Base-by-base conservation (phyloP, 1,140 invertebrate genomes). In the Euura lappo region DNA sequence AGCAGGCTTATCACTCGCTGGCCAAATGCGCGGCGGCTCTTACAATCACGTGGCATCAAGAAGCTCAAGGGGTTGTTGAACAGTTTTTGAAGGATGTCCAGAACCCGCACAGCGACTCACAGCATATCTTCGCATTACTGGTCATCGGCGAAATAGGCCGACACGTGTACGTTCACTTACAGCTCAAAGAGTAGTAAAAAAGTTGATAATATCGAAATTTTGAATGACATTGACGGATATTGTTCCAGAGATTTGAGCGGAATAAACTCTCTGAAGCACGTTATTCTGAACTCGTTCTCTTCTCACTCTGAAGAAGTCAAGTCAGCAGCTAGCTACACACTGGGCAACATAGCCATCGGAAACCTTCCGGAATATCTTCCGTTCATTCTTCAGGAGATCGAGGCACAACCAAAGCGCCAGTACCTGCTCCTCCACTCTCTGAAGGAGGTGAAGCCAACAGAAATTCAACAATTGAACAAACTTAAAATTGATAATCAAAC, bases 71-170 rank as follows among this genome's bases (percentile, higher is more conserved):
- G n/a, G 93, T 98, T 70, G 96, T 98, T 28, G 92, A 93, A 71
- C 92, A 94, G 75, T 96, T 98, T 84, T 91, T 98, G 47, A 90
- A 92, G 69, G 96, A 99, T 83, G 91, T 98, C 11, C 91, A 95
- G 79, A 91, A 90, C 74, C 91, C 91, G 71, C 84, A 90, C 79
- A 90, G 89, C 76, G 97, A 98, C 83, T 92, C 94, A 2, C 93
- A 97, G 75, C 93, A 95, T 75, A 94, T 99, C 76, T 99, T 99
- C 89, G 94, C 96, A 68, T 87, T 99, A 42, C 88, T 99, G 5
- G 95, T 97, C 8, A 94, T 99, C 79, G 98, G 98, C 8, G 98
- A 99, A 91, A 98, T 99, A 78, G 98, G 98, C 4, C 90, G 96
- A 78, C 94, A 97, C 79, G 93, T 97, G 94, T 97, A 89, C 92